phyloP scores from a whole-genome alignment of 2,888 invertebrate genomes.

The Aphidoletes aphidimyza region DNA sequence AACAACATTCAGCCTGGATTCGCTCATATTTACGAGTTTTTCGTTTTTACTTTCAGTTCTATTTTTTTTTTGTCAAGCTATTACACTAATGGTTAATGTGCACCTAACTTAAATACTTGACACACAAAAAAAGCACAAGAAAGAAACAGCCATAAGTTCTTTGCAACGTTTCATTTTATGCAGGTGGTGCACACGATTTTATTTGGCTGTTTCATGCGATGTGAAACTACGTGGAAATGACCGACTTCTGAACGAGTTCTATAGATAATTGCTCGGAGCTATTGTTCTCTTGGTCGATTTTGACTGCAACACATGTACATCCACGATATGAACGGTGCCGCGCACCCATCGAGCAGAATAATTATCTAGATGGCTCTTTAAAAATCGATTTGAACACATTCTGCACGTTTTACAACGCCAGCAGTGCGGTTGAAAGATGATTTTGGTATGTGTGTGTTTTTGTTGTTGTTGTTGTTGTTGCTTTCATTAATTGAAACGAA shows the following conservation, averaged over 20 bases:
- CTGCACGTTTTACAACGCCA: neutral
- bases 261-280: conserved; percentile 1
- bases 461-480: too few relatives aligned
- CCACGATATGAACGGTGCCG: neutral
- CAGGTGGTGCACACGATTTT: neutral
- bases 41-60: neutral
- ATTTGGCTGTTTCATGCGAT: neutral
- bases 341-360: neutral
- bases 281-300: neutral
- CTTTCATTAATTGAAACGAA: neutral
- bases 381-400: neutral
- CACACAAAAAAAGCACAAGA: conserved; percentile 47
- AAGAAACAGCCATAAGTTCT: neutral
- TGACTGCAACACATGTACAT: neutral
- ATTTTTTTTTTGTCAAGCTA: too few relatives aligned
- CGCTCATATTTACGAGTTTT: neutral
- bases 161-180: neutral
- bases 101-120: conserved; percentile 35
- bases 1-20: too few relatives aligned
- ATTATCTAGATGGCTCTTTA: conserved; percentile 1
- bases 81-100: neutral
- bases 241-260: neutral
- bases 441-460: too few relatives aligned
- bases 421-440: neutral
- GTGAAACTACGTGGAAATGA: neutral